phyloP scores from a whole-genome alignment of 2,888 invertebrate genomes.

The Calameuta idolon region DNA sequence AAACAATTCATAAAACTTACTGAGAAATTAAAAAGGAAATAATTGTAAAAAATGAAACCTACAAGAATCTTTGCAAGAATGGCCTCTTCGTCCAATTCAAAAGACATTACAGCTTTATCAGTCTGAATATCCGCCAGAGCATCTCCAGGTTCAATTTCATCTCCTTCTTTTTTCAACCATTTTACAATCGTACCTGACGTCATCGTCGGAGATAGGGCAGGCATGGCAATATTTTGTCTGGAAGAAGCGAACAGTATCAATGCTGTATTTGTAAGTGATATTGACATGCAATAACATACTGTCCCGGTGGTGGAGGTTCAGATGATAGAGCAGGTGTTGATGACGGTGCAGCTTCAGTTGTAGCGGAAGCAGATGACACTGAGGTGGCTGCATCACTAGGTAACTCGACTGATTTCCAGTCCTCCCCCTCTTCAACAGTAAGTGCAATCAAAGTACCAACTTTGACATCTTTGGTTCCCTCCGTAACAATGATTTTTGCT shows the following conservation, averaged over 20 bases:
- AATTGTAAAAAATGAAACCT: constrained; percentile 18
- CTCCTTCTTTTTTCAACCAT: constrained; percentile 73
- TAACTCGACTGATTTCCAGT: constrained; percentile 71
- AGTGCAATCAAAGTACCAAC: constrained; percentile 73
- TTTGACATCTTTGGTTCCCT: constrained; percentile 70
- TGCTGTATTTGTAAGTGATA: neutral
- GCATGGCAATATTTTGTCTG: constrained; percentile 69
- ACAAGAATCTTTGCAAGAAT: constrained; percentile 73
- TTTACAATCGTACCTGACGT: constrained; percentile 72
- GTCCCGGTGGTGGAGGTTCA: constrained; percentile 54
- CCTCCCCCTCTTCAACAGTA: constrained; percentile 73
- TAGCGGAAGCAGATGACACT: constrained; percentile 22
- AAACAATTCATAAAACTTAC: neutral
- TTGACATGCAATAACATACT: constrained; percentile 43
- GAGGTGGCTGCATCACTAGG: constrained; percentile 40
- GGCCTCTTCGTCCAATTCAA: constrained; percentile 74
- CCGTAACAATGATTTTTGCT: constrained; percentile 74
- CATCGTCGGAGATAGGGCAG: constrained; percentile 76
- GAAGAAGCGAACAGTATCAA: constrained; percentile 5
- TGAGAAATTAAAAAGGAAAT: neutral
- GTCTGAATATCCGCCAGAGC: constrained; percentile 76
- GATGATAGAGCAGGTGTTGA: constrained; percentile 31
- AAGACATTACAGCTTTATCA: constrained; percentile 74
- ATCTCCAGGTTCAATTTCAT: constrained; percentile 71
- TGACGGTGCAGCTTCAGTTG: constrained; percentile 28